phyloP scores from a whole-genome alignment of 1,140 invertebrate species.

The Hyles vespertilio region DNA sequence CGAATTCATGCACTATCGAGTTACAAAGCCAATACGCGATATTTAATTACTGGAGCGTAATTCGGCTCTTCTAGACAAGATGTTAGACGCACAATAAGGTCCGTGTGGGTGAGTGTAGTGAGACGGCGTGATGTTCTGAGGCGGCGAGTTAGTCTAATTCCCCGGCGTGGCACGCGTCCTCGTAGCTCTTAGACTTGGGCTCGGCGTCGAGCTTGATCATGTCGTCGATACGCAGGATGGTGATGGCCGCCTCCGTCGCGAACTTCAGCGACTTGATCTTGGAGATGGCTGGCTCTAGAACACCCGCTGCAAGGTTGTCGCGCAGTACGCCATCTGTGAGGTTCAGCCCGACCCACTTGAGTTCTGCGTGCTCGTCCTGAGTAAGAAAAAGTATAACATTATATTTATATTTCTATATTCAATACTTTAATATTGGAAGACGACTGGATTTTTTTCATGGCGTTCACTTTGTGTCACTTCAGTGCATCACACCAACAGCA shows the following conservation, averaged over 20 bases:
- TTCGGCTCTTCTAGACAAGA: no score
- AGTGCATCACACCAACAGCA: no score
- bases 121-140: no score
- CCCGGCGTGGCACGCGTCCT: conserved; percentile 86
- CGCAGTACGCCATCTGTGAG: conserved; percentile 91
- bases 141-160: conserved; percentile 76
- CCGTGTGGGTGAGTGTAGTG: no score
- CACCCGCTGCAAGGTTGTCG: conserved; percentile 96
- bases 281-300: conserved; percentile 97
- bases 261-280: conserved; percentile 99
- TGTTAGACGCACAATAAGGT: no score
- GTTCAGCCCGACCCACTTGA: conserved; percentile 98
- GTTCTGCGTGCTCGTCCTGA: conserved; percentile 87
- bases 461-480: no score
- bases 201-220: conserved; percentile 98
- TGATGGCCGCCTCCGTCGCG: conserved; percentile 99
- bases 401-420: no score
- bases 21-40: no score
- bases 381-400: neutral
- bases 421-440: no score
- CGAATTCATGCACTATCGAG: no score
- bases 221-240: conserved; percentile 99
- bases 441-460: no score
- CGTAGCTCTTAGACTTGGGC: conserved; percentile 81
- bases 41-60: no score